phyloP scores from a whole-genome alignment of 2,113 vertebrate genomes.

The Sinocyclocheilus anophthalmus region DNA sequence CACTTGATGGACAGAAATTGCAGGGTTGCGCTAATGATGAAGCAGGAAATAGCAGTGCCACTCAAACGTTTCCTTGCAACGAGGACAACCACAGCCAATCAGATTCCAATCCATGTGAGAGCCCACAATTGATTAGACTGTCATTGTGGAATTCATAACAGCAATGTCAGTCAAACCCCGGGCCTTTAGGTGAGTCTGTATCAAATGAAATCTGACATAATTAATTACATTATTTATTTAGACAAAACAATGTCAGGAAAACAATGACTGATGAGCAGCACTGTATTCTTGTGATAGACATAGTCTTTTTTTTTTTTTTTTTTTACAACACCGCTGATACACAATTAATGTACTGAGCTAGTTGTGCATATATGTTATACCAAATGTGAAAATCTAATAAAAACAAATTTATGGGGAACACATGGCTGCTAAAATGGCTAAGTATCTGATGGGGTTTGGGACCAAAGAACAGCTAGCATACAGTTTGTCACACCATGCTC shows the following conservation, averaged over 20 bases:
- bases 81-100: slow-evolving; percentile 14
- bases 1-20: slow-evolving; percentile 43
- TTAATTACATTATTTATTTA: background rate
- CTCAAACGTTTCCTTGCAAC: background rate
- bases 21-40: slow-evolving; percentile 31
- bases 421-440: background rate
- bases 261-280: background rate
- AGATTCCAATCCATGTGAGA: background rate
- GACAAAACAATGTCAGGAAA: background rate
- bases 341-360: background rate
- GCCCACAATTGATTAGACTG: background rate
- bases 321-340: background rate
- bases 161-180: background rate
- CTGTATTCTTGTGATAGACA: background rate
- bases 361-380: background rate
- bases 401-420: no score
- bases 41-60: slow-evolving; percentile 41
- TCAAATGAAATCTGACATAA: background rate
- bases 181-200: background rate
- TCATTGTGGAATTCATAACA: slow-evolving; percentile 1
- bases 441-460: background rate
- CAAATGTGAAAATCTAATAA: background rate
- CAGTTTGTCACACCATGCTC: no score
- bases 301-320: background rate
- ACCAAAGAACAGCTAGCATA: no score